Evolutionary conservation across 2,113 vertebrate genomes (phyloP).

Genomic region (Crotalus viridis): DNA sequence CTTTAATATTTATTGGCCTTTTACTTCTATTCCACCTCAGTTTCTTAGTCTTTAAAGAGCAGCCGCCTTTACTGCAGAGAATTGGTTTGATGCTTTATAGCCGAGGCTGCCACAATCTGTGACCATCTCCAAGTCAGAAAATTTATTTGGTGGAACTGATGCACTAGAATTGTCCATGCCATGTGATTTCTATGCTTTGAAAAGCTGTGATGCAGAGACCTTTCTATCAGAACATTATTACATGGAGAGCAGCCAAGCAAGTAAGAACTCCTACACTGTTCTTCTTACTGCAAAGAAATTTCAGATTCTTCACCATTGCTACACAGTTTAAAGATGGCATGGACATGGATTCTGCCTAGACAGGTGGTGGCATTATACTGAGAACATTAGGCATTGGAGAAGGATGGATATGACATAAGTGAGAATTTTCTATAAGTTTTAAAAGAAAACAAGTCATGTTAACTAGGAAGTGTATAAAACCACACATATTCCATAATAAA

Average conservation of each 20-base stretch:
- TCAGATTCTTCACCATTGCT: slow-evolving; percentile 36
- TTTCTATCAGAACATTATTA: slow-evolving; percentile 48
- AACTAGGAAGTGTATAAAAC: neutral
- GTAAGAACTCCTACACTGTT: slow-evolving; percentile 45
- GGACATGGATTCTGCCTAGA: neutral
- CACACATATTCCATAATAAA: neutral
- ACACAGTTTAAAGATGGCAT: slow-evolving; percentile 26
- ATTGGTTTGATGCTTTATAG: slow-evolving; percentile 18
- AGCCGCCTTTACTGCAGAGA: slow-evolving; percentile 13
- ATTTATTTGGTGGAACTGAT: slow-evolving; percentile 37
- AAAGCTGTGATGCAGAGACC: slow-evolving; percentile 41
- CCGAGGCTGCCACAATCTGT: slow-evolving; percentile 1
- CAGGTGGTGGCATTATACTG: neutral
- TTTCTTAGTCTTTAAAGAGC: slow-evolving; percentile 24
- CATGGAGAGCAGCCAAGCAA: neutral
- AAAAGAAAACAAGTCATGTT: neutral
- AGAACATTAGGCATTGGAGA: neutral
- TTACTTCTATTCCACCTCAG: slow-evolving; percentile 20
- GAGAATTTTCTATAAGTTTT: neutral
- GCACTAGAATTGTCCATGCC: slow-evolving; percentile 25
- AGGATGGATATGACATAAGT: neutral
- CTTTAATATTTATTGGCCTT: neutral
- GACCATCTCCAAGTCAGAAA: slow-evolving; percentile 20
- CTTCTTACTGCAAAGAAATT: slow-evolving; percentile 32
- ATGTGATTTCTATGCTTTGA: slow-evolving; percentile 40